phyloP scores from a whole-genome alignment of 2,113 vertebrate genomes.

The Cebus imitator region DNA sequence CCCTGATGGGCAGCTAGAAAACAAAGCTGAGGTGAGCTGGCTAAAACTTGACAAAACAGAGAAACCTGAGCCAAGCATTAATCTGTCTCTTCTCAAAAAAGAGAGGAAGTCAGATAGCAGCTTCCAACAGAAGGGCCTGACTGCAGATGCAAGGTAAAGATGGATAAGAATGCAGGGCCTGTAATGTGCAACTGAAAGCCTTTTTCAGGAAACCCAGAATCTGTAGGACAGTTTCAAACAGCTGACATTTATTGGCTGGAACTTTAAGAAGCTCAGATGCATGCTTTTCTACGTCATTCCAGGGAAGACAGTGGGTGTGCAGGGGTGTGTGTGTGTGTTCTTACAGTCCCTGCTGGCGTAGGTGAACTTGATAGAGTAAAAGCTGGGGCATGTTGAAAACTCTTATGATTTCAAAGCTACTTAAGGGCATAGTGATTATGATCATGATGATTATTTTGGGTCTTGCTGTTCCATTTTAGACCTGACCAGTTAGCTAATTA shows the following conservation, averaged over 20 bases:
- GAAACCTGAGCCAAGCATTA: neutral
- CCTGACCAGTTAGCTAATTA: neutral
- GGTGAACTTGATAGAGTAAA: neutral
- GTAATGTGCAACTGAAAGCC: neutral
- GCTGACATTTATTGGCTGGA: neutral
- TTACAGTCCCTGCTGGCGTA: neutral
- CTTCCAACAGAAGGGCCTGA: neutral
- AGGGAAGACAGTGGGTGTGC: neutral
- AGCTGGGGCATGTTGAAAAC: neutral
- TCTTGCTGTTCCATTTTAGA: constrained; percentile 4
- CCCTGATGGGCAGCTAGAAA: neutral
- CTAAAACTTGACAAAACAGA: neutral
- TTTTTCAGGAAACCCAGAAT: neutral
- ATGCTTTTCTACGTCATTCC: neutral
- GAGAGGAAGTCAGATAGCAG: neutral
- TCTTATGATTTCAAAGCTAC: neutral
- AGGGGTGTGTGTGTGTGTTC: neutral
- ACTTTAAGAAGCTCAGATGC: neutral
- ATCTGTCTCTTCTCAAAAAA: neutral
- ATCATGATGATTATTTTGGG: neutral
- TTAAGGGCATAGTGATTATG: neutral
- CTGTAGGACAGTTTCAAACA: neutral
- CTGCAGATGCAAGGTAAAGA: neutral
- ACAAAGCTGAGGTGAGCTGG: neutral
- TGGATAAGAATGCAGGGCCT: neutral